A percentile compares a stretch with the other conserved stretches of the same genome.
These are phyloP conservation scores for Patiria pectinifera DNA, from an alignment of 53 echinoderm and acorn worm species.

Conservation along the genomic window DNA sequence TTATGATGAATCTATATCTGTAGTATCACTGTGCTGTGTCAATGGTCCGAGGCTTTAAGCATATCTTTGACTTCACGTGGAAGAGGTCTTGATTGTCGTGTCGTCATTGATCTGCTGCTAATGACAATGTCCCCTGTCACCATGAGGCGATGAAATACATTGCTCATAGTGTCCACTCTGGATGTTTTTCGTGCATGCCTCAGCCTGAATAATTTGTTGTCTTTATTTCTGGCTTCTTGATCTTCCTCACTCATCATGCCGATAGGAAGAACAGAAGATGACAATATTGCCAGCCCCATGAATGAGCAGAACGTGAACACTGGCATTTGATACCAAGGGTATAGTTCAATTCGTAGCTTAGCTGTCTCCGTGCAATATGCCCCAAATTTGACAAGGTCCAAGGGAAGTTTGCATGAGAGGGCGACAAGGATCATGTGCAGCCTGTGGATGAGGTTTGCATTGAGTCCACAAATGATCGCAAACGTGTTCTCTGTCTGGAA, in stretches of 20 bases:
- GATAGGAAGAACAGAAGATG: conserved; percentile 29
- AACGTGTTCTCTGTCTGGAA: background rate
- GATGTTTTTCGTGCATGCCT: background rate
- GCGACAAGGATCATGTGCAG: conserved; percentile 54
- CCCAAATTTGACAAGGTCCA: conserved; percentile 48
- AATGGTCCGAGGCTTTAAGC: conserved; percentile 47
- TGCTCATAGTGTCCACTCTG: conserved; percentile 61
- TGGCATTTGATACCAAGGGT: conserved; percentile 41
- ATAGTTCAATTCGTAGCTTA: conserved; percentile 3
- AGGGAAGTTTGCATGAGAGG: conserved; percentile 59
- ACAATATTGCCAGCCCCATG: conserved; percentile 27
- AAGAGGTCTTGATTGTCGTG: conserved; percentile 44
- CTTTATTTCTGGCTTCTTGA: conserved; percentile 8
- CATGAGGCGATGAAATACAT: conserved; percentile 66
- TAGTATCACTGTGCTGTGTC: conserved; percentile 7
- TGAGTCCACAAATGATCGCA: conserved; percentile 58
- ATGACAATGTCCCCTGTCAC: conserved; percentile 61
- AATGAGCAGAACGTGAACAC: conserved; percentile 50
- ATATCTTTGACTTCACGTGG: conserved; percentile 61
- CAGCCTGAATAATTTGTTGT: background rate
- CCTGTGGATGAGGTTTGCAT: conserved; percentile 38
- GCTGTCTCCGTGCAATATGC: conserved; percentile 45
- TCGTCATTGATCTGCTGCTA: conserved; percentile 37
- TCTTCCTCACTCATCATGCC: background rate
- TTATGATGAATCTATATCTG: too few species aligned